Conservation (phyloP, 1,140 invertebrate genomes). For the Hyphantria cunea region DNA sequence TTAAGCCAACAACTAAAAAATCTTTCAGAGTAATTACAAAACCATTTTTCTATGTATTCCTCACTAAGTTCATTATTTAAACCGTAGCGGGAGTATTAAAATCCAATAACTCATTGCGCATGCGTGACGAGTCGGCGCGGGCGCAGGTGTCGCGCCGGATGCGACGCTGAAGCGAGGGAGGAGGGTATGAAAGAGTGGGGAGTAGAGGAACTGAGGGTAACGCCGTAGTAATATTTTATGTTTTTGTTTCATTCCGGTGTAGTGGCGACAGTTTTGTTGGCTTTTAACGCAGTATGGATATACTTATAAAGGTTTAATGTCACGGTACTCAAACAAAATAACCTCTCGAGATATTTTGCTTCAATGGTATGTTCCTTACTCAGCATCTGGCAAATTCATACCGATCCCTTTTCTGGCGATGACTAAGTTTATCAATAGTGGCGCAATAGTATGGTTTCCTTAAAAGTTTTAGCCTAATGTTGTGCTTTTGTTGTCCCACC, state of each 20-base stretch:
- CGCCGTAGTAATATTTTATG: slow-evolving; percentile 23
- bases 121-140: slow-evolving; percentile 44
- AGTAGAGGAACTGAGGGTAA: slow-evolving; percentile 30
- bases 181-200: slow-evolving; percentile 23
- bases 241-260: slow-evolving; percentile 20
- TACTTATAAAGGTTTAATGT: background rate
- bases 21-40: slow-evolving; percentile 19
- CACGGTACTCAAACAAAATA: background rate
- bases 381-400: too few relatives aligned
- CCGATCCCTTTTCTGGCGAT: too few relatives aligned
- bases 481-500: too few relatives aligned
- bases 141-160: slow-evolving; percentile 76
- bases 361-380: too few relatives aligned
- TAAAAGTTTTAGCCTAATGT: too few relatives aligned
- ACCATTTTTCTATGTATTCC: slow-evolving; percentile 45
- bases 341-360: background rate
- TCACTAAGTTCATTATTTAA: slow-evolving; percentile 59
- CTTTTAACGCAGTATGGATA: slow-evolving; percentile 13
- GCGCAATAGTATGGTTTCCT: too few relatives aligned
- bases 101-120: slow-evolving; percentile 60
- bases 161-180: slow-evolving; percentile 37
- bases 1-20: slow-evolving; percentile 3
- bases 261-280: slow-evolving; percentile 22
- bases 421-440: too few relatives aligned
- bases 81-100: slow-evolving; percentile 65